A percentile compares a stretch with the other conserved stretches of the same genome.
Conservation (phyloP, 2,888 invertebrate genomes). For the Silvanus unidentatus region DNA sequence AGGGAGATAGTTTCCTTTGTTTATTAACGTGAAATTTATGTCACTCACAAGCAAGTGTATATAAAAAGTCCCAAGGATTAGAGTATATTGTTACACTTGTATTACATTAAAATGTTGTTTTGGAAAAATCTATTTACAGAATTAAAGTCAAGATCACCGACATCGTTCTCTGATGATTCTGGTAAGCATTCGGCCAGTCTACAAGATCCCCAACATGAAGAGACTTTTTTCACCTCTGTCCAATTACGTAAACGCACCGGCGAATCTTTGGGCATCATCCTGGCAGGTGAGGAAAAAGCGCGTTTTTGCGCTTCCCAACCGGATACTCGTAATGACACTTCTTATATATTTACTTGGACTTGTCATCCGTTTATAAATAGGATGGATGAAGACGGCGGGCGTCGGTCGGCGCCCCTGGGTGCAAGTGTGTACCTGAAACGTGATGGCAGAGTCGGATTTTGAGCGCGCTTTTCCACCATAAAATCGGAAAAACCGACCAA, state of each 20-base stretch:
- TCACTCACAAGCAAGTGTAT: too few species aligned
- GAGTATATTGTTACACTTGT: too few species aligned
- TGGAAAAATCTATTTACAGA: conserved; percentile 32
- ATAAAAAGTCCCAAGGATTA: too few species aligned
- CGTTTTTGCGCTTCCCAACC: conserved; percentile 6
- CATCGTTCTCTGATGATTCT: conserved; percentile 41
- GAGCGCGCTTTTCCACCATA: too few species aligned
- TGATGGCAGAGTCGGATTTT: too few species aligned
- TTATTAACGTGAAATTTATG: too few species aligned
- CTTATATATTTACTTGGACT: conserved; percentile 4
- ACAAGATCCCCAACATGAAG: conserved; percentile 26
- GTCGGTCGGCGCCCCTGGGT: conserved; percentile 24
- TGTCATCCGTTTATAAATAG: conserved; percentile 14
- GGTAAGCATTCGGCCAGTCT: conserved; percentile 41
- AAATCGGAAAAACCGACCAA: too few species aligned
- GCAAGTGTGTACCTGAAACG: conserved; percentile 12
- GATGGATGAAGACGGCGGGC: conserved; percentile 7
- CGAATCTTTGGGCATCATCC: conserved; percentile 55
- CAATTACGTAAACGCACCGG: conserved; percentile 53
- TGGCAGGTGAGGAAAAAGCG: background rate
- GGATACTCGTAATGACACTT: conserved; percentile 4
- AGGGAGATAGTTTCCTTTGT: too few species aligned
- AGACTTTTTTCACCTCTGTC: conserved; percentile 41
- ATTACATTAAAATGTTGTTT: too few species aligned
- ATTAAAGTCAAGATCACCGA: conserved; percentile 43